Evolutionary conservation across 2,888 invertebrate species (phyloP).

Genomic region (Sepioteuthis lessoniana): DNA sequence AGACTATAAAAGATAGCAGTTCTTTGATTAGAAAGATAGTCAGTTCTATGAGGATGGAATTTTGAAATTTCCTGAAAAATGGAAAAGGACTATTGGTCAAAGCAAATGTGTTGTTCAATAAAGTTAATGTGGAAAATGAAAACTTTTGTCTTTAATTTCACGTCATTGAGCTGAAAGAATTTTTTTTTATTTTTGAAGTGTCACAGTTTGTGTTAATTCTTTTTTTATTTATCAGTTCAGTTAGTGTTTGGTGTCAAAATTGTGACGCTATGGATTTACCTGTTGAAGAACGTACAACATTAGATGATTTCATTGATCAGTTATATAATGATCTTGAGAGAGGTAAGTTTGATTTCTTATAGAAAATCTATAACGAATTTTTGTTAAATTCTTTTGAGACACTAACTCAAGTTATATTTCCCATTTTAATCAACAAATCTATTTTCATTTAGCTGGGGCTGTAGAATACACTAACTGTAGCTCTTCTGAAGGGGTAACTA

Average conservation of each 20-base stretch:
- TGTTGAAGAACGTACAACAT: conserved; percentile 81
- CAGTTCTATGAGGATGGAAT: too few species aligned
- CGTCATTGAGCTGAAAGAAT: too few species aligned
- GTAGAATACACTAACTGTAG: too few species aligned
- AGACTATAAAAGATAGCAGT: too few species aligned
- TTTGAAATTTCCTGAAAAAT: too few species aligned
- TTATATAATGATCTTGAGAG: conserved; percentile 88
- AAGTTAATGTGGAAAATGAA: not conserved
- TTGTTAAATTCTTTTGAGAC: not conserved
- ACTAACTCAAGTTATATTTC: not conserved
- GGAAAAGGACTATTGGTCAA: too few species aligned
- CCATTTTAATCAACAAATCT: too few species aligned
- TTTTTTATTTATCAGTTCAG: conserved; percentile 79
- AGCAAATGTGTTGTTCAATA: not conserved
- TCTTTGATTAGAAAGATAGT: too few species aligned
- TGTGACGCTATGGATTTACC: conserved; percentile 82
- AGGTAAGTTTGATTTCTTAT: conserved; percentile 78
- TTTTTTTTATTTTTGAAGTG: too few species aligned
- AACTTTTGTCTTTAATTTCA: too few species aligned
- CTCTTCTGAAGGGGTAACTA: too few species aligned
- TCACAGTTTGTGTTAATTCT: too few species aligned
- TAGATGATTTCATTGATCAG: conserved; percentile 86
- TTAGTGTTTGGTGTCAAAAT: conserved; percentile 89
- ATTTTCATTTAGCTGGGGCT: not conserved
- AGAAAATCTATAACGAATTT: not conserved